A percentile compares a stretch with the other conserved stretches of the same genome.
Evolutionary conservation across 2,113 vertebrate genomes (phyloP).

Genomic region (Otus sunia): DNA sequence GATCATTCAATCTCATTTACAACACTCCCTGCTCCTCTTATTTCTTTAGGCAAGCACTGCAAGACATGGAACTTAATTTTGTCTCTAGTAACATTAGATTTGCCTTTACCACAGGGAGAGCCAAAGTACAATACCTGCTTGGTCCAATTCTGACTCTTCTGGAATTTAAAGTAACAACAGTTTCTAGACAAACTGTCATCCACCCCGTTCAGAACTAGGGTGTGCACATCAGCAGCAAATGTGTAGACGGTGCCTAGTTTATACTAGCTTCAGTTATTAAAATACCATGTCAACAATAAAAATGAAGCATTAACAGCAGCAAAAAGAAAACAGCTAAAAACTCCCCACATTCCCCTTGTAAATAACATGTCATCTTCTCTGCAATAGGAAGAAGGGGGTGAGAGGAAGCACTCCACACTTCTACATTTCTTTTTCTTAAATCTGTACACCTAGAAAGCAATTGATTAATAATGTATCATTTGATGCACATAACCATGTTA

Average conservation of each 20-base stretch:
- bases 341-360: background rate
- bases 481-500: background rate
- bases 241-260: background rate
- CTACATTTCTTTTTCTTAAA: background rate
- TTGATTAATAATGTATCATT: background rate
- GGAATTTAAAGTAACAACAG: background rate
- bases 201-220: background rate
- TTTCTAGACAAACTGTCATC: background rate
- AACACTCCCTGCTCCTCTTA: background rate
- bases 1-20: background rate
- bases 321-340: background rate
- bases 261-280: background rate
- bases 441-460: background rate
- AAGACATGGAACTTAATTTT: background rate
- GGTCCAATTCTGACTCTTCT: background rate
- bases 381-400: background rate
- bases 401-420: background rate
- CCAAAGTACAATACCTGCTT: background rate
- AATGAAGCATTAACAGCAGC: background rate
- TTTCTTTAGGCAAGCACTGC: background rate
- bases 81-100: background rate
- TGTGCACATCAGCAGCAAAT: fast-evolving
- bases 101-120: background rate
- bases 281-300: background rate
- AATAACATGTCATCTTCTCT: background rate